Conservation (phyloP, 2,888 invertebrate genomes). For the Rhogogaster chlorosoma region DNA sequence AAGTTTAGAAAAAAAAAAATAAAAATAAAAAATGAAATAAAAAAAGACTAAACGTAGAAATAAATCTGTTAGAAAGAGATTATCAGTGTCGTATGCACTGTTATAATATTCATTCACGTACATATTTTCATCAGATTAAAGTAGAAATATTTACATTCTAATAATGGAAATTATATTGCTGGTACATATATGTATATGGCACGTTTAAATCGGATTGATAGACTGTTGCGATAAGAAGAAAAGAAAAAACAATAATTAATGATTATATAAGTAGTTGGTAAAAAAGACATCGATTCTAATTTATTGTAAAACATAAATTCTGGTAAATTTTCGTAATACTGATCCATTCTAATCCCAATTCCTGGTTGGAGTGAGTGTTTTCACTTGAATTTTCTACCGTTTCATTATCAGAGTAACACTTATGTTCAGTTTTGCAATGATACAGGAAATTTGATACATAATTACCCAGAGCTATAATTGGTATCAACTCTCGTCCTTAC, state of each 20-base stretch:
- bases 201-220: not conserved
- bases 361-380: not conserved
- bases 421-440: not conserved
- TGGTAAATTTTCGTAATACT: constrained; percentile 13
- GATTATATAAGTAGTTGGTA: not conserved
- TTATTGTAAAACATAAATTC: not conserved
- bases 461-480: not conserved
- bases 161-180: not conserved
- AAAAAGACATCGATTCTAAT: not conserved
- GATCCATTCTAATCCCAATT: constrained; percentile 21
- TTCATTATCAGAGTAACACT: not conserved
- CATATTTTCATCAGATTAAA: not conserved
- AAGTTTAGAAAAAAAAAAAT: not conserved
- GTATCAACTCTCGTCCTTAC: not conserved
- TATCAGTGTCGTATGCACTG: not conserved
- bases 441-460: not conserved
- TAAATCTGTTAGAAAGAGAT: not conserved
- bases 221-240: not conserved
- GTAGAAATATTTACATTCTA: not conserved
- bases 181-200: constrained; percentile 22
- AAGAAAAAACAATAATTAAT: not conserved
- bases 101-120: not conserved
- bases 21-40: not conserved
- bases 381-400: not conserved
- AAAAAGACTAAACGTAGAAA: not conserved